These are phyloP conservation scores for Lobophora halterata DNA, from an alignment of 2,888 invertebrate genomes.

Conservation along the genomic window DNA sequence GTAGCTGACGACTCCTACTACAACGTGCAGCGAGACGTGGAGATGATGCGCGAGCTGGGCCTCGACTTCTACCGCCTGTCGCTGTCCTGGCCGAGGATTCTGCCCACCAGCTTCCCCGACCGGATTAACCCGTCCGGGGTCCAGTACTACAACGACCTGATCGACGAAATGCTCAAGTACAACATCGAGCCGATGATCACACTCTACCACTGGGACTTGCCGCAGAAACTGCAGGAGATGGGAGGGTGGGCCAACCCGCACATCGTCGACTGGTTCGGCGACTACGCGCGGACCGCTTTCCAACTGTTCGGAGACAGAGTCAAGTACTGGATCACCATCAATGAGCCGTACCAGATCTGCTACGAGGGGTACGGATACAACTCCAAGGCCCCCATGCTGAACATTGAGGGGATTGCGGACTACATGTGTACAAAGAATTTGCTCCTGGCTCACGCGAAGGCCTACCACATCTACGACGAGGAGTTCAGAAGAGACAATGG, in stretches of 20 bases:
- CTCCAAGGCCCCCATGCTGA: constrained; percentile 44
- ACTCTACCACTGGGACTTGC: constrained; percentile 73
- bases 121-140: constrained; percentile 77
- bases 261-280: constrained; percentile 62
- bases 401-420: constrained; percentile 62
- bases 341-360: constrained; percentile 69
- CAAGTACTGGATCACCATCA: constrained; percentile 78
- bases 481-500: constrained; percentile 59
- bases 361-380: constrained; percentile 59
- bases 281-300: constrained; percentile 62
- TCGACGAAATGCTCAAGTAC: constrained; percentile 79
- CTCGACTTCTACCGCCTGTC: constrained; percentile 76
- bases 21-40: constrained; percentile 75
- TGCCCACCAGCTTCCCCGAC: constrained; percentile 76
- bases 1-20: constrained; percentile 80
- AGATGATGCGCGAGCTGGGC: constrained; percentile 58
- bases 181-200: constrained; percentile 82
- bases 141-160: constrained; percentile 82
- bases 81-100: constrained; percentile 82
- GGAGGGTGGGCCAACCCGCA: constrained; percentile 73
- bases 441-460: constrained; percentile 75
- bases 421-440: constrained; percentile 72
- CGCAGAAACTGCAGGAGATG: constrained; percentile 66
- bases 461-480: constrained; percentile 57
- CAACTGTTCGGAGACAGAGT: constrained; percentile 66